Conservation (phyloP, 2,888 invertebrate genomes). For the Meghimatium bilineatum region DNA sequence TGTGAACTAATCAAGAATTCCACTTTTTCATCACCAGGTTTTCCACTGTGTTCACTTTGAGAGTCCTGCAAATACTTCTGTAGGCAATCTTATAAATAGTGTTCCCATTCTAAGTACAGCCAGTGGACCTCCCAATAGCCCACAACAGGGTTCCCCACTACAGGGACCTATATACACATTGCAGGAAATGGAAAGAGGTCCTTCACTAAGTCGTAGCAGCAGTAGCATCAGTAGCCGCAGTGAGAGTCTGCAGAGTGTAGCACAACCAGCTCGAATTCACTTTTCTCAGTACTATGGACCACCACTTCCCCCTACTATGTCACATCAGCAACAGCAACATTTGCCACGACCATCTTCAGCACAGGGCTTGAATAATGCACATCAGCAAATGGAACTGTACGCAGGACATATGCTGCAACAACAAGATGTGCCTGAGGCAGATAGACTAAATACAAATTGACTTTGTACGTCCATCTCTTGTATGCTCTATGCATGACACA, state of each 20-base stretch:
- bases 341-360: slow-evolving; percentile 44
- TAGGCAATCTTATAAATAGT: slow-evolving; percentile 46
- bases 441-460: slow-evolving; percentile 48
- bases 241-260: slow-evolving; percentile 21
- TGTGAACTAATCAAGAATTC: neutral
- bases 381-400: slow-evolving; percentile 49
- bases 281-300: slow-evolving; percentile 36
- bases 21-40: slow-evolving; percentile 81
- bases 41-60: slow-evolving; percentile 99
- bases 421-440: slow-evolving; percentile 57
- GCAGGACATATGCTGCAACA: slow-evolving; percentile 52
- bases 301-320: slow-evolving; percentile 30
- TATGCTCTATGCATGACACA: slow-evolving; percentile 11
- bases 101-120: slow-evolving; percentile 41
- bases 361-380: slow-evolving; percentile 41
- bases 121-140: slow-evolving; percentile 50
- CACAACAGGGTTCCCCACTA: slow-evolving; percentile 36
- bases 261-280: slow-evolving; percentile 21
- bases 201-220: slow-evolving; percentile 29
- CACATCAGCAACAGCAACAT: slow-evolving; percentile 47
- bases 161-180: slow-evolving; percentile 21
- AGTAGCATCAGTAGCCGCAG: slow-evolving; percentile 47
- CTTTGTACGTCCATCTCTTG: neutral
- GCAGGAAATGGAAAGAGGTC: slow-evolving; percentile 21
- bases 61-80: slow-evolving; percentile 83